Conservation (phyloP, 53 echinoderm and acorn worm species). For the Mesocentrotus franciscanus region DNA sequence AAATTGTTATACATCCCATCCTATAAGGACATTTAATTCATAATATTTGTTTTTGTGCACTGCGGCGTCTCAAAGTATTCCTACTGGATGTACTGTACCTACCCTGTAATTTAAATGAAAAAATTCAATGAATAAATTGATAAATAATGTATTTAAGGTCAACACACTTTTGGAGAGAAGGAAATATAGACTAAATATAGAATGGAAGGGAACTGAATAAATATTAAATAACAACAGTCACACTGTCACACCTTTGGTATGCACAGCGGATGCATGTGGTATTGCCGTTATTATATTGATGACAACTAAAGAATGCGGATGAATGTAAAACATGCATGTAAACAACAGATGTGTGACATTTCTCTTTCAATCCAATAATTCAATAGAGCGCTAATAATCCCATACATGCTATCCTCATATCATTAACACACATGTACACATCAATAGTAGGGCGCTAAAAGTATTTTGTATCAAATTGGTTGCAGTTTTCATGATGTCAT, state of each 20-base stretch:
- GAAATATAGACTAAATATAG: neutral
- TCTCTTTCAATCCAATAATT: neutral
- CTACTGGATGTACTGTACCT: no score
- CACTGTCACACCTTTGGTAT: conserved; percentile 17
- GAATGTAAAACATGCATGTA: neutral
- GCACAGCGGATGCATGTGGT: conserved; percentile 11
- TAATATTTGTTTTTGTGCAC: no score
- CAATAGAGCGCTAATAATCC: neutral
- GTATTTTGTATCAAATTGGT: neutral
- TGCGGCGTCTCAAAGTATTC: no score
- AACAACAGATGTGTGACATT: neutral
- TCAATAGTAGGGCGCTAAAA: neutral
- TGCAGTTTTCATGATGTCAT: neutral
- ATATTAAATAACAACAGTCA: conserved; percentile 1
- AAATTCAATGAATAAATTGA: no score
- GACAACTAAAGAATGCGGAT: neutral
- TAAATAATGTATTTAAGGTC: neutral
- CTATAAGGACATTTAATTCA: no score
- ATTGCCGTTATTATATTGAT: neutral
- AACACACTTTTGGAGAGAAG: neutral
- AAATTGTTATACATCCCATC: no score
- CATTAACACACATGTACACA: no score
- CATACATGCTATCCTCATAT: no score
- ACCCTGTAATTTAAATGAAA: no score
- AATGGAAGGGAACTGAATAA: conserved; percentile 18